Evolutionary conservation across 2,113 vertebrate genomes (phyloP).

Genomic region (Prionailurus viverrinus): DNA sequence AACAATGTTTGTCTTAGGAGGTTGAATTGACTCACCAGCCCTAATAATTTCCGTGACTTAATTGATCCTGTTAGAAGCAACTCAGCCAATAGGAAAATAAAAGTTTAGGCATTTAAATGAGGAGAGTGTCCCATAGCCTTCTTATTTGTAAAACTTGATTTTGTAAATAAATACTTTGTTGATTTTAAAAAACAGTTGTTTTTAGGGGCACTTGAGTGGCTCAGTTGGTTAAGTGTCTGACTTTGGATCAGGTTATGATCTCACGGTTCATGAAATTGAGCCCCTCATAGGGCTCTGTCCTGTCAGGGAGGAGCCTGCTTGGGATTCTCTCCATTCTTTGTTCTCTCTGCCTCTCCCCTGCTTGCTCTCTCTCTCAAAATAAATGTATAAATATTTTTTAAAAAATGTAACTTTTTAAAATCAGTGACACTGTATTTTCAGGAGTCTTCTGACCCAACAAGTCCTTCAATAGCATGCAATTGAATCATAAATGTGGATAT

Average conservation of each 20-base stretch:
- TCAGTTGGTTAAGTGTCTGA: too few relatives aligned
- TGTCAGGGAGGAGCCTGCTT: too few relatives aligned
- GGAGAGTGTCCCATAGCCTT: background rate
- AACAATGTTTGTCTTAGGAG: slow-evolving; percentile 4
- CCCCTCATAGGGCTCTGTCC: too few relatives aligned
- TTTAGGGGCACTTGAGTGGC: too few relatives aligned
- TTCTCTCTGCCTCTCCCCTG: too few relatives aligned
- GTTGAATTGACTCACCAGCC: background rate
- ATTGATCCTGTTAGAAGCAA: background rate
- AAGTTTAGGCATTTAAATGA: background rate
- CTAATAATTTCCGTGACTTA: background rate
- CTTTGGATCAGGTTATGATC: too few relatives aligned
- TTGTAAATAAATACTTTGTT: background rate
- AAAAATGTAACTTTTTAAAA: too few relatives aligned
- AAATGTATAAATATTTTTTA: too few relatives aligned
- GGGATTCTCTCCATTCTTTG: too few relatives aligned
- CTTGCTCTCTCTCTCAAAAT: too few relatives aligned
- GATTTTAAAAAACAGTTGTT: background rate
- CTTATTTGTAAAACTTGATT: background rate
- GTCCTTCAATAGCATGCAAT: background rate
- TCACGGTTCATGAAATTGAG: too few relatives aligned
- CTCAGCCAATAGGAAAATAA: background rate
- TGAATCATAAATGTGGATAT: background rate
- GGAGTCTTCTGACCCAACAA: background rate
- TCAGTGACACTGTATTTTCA: background rate